Evolutionary conservation across 2,888 invertebrate genomes (phyloP), one percentile per base, ranked within the genome.

Genomic region (Drosophila mimetica): DNA sequence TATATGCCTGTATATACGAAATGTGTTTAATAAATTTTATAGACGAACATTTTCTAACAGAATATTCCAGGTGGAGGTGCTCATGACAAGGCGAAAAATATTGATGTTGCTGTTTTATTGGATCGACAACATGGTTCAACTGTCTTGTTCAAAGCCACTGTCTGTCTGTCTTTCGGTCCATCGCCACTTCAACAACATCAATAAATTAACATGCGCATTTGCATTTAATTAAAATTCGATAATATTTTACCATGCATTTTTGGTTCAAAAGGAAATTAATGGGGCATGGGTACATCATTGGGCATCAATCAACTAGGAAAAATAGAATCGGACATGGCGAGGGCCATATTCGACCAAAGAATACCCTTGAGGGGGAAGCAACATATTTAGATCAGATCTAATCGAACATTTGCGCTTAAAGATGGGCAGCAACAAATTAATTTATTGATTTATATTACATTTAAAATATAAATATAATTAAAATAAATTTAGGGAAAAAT

Each of bases 291-390:
- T 61, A 73, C 66, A 75, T 86, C 75, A 77, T 80, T 75, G 57
- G 42, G 60, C 86, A 87, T 82, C 84, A 88, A 82, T 82, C 88
- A 82, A 71, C 64, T 70, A 50, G n/a, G 52, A 46, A 55, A 60
- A 74, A 71, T 60, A 65, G 37, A 73, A 80, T 58, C 41, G 39
- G 59, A 50, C 69, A 70, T 58, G 63, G 5, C 37, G 16, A 41
- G 18, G 36, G 16, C 30, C 30, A 32, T n/a, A 41, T 20, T 28
- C 42, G 67, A 30, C n/a, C 22, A 30, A 41, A 14, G 5, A 9
- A n/a, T 51, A 64, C 63, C 57, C 51, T 37, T 30, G 6, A n/a
- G n/a, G 5, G 34, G n/a, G 2, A 11, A 9, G 2, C 2, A 11
- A 39, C 30, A 30, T 18, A 18, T 5, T 14, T 3, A 14, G 8